These are phyloP conservation scores for Podargus strigoides DNA, from an alignment of 2,797 vertebrate species.

Conservation along the genomic window DNA sequence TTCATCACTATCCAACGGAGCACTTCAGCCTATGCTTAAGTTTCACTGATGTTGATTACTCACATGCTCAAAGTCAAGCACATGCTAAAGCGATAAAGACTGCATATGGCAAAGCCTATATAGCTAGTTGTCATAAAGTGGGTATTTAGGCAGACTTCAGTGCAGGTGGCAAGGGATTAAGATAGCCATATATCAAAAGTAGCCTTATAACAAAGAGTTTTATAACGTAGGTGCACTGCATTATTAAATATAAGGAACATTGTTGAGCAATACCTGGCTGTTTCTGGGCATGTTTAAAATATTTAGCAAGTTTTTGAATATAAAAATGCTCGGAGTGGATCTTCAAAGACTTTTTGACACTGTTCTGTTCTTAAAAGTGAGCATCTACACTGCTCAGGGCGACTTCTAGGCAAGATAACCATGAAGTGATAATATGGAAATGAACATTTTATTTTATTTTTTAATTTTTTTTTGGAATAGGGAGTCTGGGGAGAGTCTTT, in stretches of 20 bases:
- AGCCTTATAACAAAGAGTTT: constrained; percentile 37
- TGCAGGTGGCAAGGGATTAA: constrained; percentile 51
- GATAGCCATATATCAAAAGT: constrained; percentile 15
- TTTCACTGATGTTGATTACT: constrained; percentile 55
- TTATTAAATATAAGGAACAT: constrained; percentile 58
- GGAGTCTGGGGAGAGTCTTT: not conserved
- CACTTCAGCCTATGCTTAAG: constrained; percentile 50
- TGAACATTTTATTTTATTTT: constrained; percentile 43
- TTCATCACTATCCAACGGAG: constrained; percentile 31
- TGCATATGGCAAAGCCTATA: constrained; percentile 38
- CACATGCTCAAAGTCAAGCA: constrained; percentile 54
- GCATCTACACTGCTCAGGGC: constrained; percentile 57
- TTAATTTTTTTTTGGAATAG: not conserved
- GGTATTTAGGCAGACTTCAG: constrained; percentile 47
- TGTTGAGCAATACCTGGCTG: not conserved
- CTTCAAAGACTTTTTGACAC: constrained; percentile 67
- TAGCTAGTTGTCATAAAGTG: constrained; percentile 36
- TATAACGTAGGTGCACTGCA: constrained; percentile 29
- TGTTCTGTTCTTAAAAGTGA: constrained; percentile 64
- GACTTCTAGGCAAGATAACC: constrained; percentile 62
- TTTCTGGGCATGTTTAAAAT: constrained; percentile 47
- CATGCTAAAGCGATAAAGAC: constrained; percentile 45
- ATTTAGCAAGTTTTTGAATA: constrained; percentile 57
- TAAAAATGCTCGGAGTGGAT: constrained; percentile 41
- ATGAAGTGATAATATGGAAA: constrained; percentile 58